Evolutionary conservation across 2,113 vertebrate species (phyloP), one percentile per base, ranked within the genome.

Genomic region (Brienomyrus longianalis): DNA sequence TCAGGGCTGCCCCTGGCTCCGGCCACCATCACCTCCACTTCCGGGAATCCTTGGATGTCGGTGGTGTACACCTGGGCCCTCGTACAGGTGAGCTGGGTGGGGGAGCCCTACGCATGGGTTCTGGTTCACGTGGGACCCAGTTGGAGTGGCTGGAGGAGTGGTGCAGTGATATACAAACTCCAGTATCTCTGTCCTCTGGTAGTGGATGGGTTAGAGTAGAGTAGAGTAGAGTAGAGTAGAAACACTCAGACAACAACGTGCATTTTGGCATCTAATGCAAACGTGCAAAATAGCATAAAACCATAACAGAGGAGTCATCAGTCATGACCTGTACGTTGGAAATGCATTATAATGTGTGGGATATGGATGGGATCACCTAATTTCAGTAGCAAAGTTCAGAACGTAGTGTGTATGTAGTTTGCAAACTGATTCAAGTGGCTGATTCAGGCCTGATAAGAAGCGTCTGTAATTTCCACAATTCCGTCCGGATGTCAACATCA

Each of bases 41-140:
- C 93, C 6, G 96, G 96, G 4, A 97, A 97, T 90, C 96, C 96
- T 13, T 96, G 95, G 95, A 95, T 93, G 11, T 95, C 96, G 0
- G 94, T 94, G 56, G 92, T 95, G 0, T 90, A 92, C 52, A 94
- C 94, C 54, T 95, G 93, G 94, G 62, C 94, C 45, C 92, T 95
- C 62, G 94, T 94, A 7, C 95, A 95, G 94, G 95, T 95, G 89
- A 31, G 90, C 89, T 31, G 11, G 52, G 47, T 52, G 23, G 19
- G 9, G n/a, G 15, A 0, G 4, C 23, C 8, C 17, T 74, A 3
- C 19, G 5, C 43, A 47, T 83, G 11, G 95, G 95, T 39, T 80
- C 94, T 96, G 70, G 27, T 13, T 35, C 74, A 80, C 15, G 74
- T 80, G 35, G 13, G 31, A 39, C 15, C 27, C 35, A 77, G 11